Percentiles rank a stretch among this genome's conserved stretches.
These are phyloP conservation scores for Numenius phaeopus DNA, from an alignment of 2,797 vertebrate species.

Conservation along the genomic window DNA sequence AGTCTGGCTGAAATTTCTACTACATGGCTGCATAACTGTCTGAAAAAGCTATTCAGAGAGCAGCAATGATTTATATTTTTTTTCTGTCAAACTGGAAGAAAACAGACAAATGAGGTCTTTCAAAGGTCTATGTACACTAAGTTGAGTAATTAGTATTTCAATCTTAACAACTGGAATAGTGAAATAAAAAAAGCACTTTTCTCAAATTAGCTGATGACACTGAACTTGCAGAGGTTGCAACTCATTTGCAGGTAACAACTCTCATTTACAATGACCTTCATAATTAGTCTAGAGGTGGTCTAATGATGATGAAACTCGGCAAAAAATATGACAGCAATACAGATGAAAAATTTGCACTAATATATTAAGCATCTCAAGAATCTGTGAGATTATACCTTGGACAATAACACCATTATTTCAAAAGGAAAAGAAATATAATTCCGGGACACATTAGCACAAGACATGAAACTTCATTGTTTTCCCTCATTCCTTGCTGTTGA, in stretches of 20 bases:
- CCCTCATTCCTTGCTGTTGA: neutral
- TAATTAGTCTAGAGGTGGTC: neutral
- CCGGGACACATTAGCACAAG: neutral
- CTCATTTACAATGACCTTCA: neutral
- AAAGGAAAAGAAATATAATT: neutral
- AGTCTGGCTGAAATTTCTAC: neutral
- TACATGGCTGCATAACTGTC: neutral
- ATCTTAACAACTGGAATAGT: neutral
- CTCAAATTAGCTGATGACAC: neutral
- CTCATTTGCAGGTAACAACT: neutral
- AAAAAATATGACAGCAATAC: neutral
- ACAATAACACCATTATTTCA: neutral
- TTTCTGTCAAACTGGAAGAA: neutral
- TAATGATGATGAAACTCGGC: neutral
- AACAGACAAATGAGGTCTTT: neutral
- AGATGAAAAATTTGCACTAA: neutral
- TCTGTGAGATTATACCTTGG: neutral
- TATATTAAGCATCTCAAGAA: neutral
- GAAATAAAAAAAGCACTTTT: neutral
- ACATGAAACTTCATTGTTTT: neutral
- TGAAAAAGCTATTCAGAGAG: neutral
- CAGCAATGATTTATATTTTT: neutral
- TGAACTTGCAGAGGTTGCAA: neutral
- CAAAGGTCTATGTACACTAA: neutral
- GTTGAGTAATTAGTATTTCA: neutral